Percentiles rank a stretch among this genome's conserved stretches.
Evolutionary conservation across 2,113 vertebrate species (phyloP).

Genomic region (Accipiter cooperii): DNA sequence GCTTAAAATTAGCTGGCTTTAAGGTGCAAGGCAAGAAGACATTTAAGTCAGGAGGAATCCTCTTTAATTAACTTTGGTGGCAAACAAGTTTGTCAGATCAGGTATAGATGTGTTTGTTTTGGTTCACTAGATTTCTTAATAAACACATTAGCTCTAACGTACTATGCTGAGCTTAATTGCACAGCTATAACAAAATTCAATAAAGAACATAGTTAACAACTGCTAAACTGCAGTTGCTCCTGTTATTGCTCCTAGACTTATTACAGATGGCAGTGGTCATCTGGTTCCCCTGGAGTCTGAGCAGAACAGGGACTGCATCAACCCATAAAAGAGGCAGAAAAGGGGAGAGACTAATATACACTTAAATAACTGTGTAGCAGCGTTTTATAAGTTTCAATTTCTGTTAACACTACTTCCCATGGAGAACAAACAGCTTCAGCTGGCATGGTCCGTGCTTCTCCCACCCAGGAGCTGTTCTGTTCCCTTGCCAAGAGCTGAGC

Average conservation of each 20-base stretch:
- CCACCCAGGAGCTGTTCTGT: neutral
- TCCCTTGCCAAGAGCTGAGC: neutral
- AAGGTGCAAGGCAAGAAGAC: neutral
- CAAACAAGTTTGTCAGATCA: conserved; percentile 12
- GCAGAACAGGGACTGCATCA: neutral
- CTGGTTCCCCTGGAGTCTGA: neutral
- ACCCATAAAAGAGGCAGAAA: neutral
- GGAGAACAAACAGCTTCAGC: neutral
- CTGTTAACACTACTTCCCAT: neutral
- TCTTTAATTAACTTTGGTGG: conserved; percentile 34
- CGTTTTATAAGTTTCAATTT: neutral
- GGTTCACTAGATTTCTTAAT: conserved; percentile 34
- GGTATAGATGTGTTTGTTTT: neutral
- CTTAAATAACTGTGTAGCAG: neutral
- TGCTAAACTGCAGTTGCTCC: neutral
- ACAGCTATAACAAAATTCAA: conserved; percentile 27
- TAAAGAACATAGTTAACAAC: conserved; percentile 27
- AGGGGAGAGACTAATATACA: neutral
- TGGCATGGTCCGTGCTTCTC: neutral
- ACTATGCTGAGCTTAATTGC: conserved; percentile 27
- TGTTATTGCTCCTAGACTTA: neutral
- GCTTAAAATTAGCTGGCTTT: neutral
- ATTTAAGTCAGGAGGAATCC: conserved; percentile 10
- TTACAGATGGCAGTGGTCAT: neutral
- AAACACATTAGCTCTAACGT: neutral